Conservation (phyloP, 2,888 invertebrate species). For the Trissoscelio sp. region DNA sequence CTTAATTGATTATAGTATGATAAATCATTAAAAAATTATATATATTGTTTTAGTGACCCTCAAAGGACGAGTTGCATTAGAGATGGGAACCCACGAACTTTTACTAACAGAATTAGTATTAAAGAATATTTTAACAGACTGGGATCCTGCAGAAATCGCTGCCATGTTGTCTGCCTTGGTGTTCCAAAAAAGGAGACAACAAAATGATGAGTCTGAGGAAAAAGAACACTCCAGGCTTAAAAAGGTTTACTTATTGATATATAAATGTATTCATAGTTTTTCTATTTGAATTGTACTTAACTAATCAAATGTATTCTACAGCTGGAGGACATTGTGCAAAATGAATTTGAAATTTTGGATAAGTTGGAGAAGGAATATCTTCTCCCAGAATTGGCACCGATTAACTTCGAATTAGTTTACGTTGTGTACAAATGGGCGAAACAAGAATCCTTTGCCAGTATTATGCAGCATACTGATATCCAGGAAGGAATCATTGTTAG, state of each 20-base stretch:
- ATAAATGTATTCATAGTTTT: conserved; percentile 19
- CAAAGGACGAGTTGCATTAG: conserved; percentile 94
- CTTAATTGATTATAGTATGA: not conserved
- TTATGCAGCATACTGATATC: conserved; percentile 95
- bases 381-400: conserved; percentile 86
- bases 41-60: conserved; percentile 86
- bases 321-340: conserved; percentile 89
- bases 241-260: conserved; percentile 81
- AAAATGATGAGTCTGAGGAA: conserved; percentile 56
- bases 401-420: conserved; percentile 96
- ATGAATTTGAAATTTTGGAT: conserved; percentile 88
- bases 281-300: too few species aligned
- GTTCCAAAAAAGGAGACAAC: conserved; percentile 92
- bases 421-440: conserved; percentile 99
- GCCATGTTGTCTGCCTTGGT: conserved; percentile 96
- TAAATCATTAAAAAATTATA: not conserved
- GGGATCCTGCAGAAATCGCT: conserved; percentile 96
- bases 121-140: conserved; percentile 93
- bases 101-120: conserved; percentile 97
- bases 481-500: conserved; percentile 99
- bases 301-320: conserved; percentile 77
- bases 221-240: conserved; percentile 84
- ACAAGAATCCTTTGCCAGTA: conserved; percentile 95
- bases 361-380: conserved; percentile 86
- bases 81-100: conserved; percentile 94